Conservation (phyloP, 2,888 invertebrate species). For the Melipona beecheii region DNA sequence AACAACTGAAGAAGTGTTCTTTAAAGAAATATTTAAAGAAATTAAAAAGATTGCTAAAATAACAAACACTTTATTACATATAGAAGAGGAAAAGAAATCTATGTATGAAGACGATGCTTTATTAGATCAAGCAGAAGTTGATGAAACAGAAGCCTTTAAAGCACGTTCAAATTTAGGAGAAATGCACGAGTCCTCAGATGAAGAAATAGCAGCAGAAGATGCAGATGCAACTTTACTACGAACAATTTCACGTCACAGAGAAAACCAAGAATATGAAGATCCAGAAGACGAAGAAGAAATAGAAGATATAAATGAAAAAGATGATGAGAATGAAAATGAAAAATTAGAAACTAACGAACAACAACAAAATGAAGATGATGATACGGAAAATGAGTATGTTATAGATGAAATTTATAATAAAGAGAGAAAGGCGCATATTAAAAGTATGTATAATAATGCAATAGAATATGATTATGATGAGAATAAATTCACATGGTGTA, state of each 20-base stretch:
- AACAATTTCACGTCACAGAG: constrained; percentile 82
- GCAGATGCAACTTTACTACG: constrained; percentile 83
- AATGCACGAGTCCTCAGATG: constrained; percentile 87
- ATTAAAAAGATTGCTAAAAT: constrained; percentile 87
- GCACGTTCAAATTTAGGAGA: constrained; percentile 75
- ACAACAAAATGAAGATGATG: constrained; percentile 83
- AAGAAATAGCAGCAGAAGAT: constrained; percentile 87
- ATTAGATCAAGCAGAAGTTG: constrained; percentile 83
- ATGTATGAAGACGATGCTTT: constrained; percentile 76
- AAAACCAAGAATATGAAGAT: constrained; percentile 85
- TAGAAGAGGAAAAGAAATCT: constrained; percentile 83
- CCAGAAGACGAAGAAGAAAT: constrained; percentile 84
- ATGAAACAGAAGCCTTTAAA: constrained; percentile 39
- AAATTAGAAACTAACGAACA: constrained; percentile 78
- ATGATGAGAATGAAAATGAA: constrained; percentile 84
- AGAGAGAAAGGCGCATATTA: constrained; percentile 81
- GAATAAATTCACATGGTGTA: constrained; percentile 92
- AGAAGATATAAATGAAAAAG: constrained; percentile 79
- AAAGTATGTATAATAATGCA: constrained; percentile 84
- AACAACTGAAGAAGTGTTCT: constrained; percentile 90
- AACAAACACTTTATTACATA: constrained; percentile 84
- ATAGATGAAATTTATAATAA: constrained; percentile 65
- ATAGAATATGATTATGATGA: constrained; percentile 91
- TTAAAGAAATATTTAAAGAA: constrained; percentile 87
- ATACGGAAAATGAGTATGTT: constrained; percentile 67